Evolutionary conservation across 2,797 vertebrate species (phyloP).

Genomic region (Anguilla anguilla): DNA sequence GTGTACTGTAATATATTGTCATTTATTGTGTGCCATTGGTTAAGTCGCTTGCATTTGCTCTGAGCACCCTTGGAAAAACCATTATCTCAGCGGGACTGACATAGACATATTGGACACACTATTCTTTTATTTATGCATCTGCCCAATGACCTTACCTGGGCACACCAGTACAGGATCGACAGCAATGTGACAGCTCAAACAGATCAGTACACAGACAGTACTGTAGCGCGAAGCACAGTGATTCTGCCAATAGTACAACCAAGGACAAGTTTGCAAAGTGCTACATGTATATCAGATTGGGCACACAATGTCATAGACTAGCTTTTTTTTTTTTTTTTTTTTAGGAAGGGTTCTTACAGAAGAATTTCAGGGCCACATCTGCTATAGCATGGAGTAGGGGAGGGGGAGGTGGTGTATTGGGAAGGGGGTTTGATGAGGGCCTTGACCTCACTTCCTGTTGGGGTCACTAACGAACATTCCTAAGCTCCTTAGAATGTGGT

Average conservation of each 20-base stretch:
- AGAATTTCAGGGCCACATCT: neutral
- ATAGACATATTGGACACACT: neutral
- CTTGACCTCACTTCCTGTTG: slow-evolving; percentile 19
- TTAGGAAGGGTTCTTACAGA: neutral
- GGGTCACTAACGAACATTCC: slow-evolving; percentile 20
- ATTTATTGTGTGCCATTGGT: neutral
- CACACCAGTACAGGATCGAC: neutral
- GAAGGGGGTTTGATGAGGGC: neutral
- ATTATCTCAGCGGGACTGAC: neutral
- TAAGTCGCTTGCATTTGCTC: neutral
- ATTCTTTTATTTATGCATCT: neutral
- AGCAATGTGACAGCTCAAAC: neutral
- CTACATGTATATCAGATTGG: neutral
- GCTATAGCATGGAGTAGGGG: neutral
- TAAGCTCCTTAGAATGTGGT: neutral
- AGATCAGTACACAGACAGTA: too few species aligned
- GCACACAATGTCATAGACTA: neutral
- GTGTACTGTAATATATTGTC: neutral
- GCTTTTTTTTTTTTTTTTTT: neutral
- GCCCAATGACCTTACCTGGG: neutral
- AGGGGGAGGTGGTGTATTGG: neutral
- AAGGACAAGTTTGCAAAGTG: neutral
- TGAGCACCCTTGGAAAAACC: neutral
- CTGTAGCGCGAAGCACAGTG: neutral
- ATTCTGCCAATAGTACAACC: neutral